A percentile compares a stretch with the other conserved stretches of the same genome.
Evolutionary conservation across 2,113 vertebrate species (phyloP).

Genomic region (Podiceps cristatus): DNA sequence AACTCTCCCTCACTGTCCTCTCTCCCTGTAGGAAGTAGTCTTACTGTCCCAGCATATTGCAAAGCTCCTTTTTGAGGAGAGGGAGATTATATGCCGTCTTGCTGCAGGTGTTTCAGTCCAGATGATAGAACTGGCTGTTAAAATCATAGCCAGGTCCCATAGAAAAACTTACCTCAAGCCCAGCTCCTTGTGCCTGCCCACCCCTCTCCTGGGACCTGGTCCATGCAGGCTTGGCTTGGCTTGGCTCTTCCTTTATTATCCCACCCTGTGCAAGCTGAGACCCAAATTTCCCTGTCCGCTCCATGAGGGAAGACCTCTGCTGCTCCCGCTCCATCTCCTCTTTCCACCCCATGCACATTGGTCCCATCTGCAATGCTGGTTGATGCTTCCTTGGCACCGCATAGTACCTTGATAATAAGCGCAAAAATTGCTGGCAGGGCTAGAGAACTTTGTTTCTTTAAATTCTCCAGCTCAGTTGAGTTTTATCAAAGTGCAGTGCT

Average conservation of each 20-base stretch:
- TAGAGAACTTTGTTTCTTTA: neutral
- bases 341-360: neutral
- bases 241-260: neutral
- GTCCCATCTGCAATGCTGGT: neutral
- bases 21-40: neutral
- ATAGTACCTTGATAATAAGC: neutral
- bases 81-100: neutral
- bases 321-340: neutral
- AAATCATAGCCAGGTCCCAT: neutral
- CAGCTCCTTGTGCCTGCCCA: neutral
- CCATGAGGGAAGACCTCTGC: neutral
- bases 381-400: neutral
- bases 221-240: neutral
- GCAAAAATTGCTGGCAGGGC: neutral
- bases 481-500: neutral
- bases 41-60: neutral
- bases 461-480: neutral
- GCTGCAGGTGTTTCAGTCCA: neutral
- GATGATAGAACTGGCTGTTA: neutral
- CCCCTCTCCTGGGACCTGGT: fast-evolving
- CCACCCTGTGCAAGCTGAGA: neutral
- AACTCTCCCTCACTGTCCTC: fast-evolving
- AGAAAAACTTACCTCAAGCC: neutral
- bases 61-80: neutral
- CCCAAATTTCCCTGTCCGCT: neutral